Conservation (phyloP, 2,888 invertebrate genomes). For the Sipunculus nudus region DNA sequence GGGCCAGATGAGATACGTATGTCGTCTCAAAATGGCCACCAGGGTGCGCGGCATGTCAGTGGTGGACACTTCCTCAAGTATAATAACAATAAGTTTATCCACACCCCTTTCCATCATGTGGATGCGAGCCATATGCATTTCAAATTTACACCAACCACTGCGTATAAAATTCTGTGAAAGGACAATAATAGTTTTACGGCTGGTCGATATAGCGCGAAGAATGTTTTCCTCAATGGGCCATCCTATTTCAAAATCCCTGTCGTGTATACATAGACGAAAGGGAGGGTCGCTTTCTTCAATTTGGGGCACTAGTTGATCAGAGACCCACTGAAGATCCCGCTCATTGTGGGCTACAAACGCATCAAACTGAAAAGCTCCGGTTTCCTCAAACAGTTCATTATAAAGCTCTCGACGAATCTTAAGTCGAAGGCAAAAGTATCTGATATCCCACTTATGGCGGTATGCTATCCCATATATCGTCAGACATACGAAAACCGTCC, state of each 20-base stretch:
- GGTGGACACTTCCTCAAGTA: background rate
- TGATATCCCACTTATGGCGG: too few species aligned
- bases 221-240: constrained; percentile 1
- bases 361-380: background rate
- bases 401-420: too few species aligned
- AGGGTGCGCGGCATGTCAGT: background rate
- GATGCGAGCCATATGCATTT: background rate
- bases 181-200: background rate
- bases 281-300: background rate
- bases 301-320: background rate
- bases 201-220: background rate
- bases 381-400: too few species aligned
- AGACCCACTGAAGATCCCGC: background rate
- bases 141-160: constrained; percentile 4
- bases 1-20: background rate
- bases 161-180: background rate
- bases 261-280: background rate
- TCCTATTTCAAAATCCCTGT: constrained; percentile 1
- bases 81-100: background rate
- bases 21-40: background rate
- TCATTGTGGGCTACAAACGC: background rate
- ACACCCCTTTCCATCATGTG: background rate
- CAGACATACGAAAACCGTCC: too few species aligned
- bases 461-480: too few species aligned
- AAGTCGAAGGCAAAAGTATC: too few species aligned